These are phyloP conservation scores for Drosophila quadrilineata DNA, from an alignment of 1,140 invertebrate genomes.

Conservation along the genomic window DNA sequence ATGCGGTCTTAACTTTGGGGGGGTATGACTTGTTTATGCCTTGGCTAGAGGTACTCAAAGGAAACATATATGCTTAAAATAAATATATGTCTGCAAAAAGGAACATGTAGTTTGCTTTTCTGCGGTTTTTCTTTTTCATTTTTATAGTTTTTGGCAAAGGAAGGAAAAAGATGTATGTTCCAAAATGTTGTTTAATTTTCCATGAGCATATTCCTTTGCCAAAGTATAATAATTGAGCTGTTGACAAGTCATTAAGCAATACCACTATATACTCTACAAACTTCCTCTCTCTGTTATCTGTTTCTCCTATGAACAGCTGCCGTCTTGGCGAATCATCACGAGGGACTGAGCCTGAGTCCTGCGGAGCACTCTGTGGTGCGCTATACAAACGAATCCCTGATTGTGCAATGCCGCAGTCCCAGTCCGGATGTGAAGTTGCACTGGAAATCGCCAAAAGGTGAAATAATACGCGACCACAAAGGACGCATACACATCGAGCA, in stretches of 20 bases:
- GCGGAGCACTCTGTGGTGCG: constrained; percentile 75
- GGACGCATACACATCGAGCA: constrained; percentile 81
- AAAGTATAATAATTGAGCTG: neutral
- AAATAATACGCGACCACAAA: constrained; percentile 72
- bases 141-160: too few relatives aligned
- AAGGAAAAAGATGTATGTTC: too few relatives aligned
- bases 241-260: constrained; percentile 37
- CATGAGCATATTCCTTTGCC: neutral
- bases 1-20: neutral
- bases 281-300: neutral
- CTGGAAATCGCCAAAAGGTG: constrained; percentile 80
- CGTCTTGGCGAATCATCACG: constrained; percentile 63
- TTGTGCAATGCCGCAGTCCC: constrained; percentile 77
- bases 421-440: constrained; percentile 61
- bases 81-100: too few relatives aligned
- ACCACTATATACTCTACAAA: constrained; percentile 1
- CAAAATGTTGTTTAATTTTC: too few relatives aligned
- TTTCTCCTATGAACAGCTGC: constrained; percentile 45
- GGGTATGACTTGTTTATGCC: constrained; percentile 5
- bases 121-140: too few relatives aligned
- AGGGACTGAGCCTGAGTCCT: constrained; percentile 64
- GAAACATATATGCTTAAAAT: too few relatives aligned
- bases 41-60: too few relatives aligned
- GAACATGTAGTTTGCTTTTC: too few relatives aligned
- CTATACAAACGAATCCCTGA: constrained; percentile 81